Base-by-base conservation (phyloP, 2,113 vertebrate genomes). In the Nematolebias whitei region DNA sequence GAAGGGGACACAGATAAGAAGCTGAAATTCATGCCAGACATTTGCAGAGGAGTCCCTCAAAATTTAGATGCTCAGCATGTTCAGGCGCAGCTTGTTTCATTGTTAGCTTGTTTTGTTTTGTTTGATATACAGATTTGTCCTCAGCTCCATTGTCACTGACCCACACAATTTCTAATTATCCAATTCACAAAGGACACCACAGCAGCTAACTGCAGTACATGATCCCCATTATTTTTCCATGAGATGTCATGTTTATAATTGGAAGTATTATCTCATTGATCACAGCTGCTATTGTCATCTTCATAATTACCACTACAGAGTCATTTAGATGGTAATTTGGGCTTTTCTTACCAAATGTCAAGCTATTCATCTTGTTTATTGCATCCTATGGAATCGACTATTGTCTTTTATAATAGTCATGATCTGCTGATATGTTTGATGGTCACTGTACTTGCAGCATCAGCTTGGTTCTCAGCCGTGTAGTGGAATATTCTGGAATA, bases 291-390 rank as follows among this genome's bases (percentile, higher is more conserved):
- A 80, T 90, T 88, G 80, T 85, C 69, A 76, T 69, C 78, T 68
- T 64, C 52, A 61, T 85, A 88, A 90, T 87, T 84, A 88, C 74
- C 63, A 75, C 68, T 62, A 77, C 62, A 65, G 69, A 79, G 79
- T 82, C 86, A 86, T 90, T 90, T 85, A 79, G 72, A 90, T 90
- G 89, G 73, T 88, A 88, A 89, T 89, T 86, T 86, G 51, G 68
- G 47, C 58, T 78, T 82, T 87, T 80, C 71, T 81, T 78, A 71
- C 41, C 62, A 68, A 81, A 66, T 56, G 2, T 45, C 53, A 73
- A 76, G 75, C 74, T 44, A 82, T 88, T 78, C 52, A 86, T 87
- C 80, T 81, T 63, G 77, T 84, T 83, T 48, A 66, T 20, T 18
- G 60, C 0, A 0, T 77, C 85, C 69, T 69, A 49, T 74, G 80